These are phyloP conservation scores for Acanthisitta chloris DNA, from an alignment of 2,113 vertebrate species.

Conservation along the genomic window DNA sequence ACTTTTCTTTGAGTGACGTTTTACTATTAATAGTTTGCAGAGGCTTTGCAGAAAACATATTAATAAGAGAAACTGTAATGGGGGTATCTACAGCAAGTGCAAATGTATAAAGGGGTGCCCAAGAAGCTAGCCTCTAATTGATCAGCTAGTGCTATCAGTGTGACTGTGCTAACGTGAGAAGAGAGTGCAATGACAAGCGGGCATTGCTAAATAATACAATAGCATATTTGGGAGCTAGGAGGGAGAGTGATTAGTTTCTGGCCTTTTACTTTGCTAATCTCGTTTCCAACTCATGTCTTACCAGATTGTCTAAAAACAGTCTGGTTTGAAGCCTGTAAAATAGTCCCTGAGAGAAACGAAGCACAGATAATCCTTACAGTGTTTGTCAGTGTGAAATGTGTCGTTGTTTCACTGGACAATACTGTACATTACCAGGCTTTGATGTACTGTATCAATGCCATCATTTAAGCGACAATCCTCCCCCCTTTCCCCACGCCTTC, in stretches of 20 bases:
- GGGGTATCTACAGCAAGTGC: slow-evolving; percentile 77
- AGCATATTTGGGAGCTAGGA: slow-evolving; percentile 69
- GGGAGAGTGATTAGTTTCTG: slow-evolving; percentile 72
- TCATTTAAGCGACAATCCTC: not conserved
- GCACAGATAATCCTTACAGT: slow-evolving; percentile 55
- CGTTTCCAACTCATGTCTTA: slow-evolving; percentile 61
- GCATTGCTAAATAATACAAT: slow-evolving; percentile 76
- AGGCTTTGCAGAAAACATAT: slow-evolving; percentile 87
- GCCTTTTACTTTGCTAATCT: slow-evolving; percentile 70
- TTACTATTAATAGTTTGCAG: slow-evolving; percentile 89
- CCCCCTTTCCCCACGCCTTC: rapidly evolving
- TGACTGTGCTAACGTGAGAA: slow-evolving; percentile 73
- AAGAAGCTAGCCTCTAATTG: slow-evolving; percentile 79
- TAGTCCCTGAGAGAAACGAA: slow-evolving; percentile 61
- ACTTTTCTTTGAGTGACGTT: slow-evolving; percentile 89
- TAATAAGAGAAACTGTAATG: slow-evolving; percentile 83
- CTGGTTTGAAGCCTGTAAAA: slow-evolving; percentile 52
- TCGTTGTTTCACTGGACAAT: slow-evolving; percentile 70
- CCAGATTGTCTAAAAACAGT: slow-evolving; percentile 64
- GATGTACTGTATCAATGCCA: slow-evolving; percentile 42
- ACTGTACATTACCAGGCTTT: slow-evolving; percentile 30
- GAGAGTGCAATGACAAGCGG: slow-evolving; percentile 78
- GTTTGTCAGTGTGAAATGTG: slow-evolving; percentile 61
- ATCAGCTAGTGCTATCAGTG: slow-evolving; percentile 78
- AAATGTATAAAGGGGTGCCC: slow-evolving; percentile 72